phyloP scores from a whole-genome alignment of 1,140 invertebrate species.

The Mya arenaria region DNA sequence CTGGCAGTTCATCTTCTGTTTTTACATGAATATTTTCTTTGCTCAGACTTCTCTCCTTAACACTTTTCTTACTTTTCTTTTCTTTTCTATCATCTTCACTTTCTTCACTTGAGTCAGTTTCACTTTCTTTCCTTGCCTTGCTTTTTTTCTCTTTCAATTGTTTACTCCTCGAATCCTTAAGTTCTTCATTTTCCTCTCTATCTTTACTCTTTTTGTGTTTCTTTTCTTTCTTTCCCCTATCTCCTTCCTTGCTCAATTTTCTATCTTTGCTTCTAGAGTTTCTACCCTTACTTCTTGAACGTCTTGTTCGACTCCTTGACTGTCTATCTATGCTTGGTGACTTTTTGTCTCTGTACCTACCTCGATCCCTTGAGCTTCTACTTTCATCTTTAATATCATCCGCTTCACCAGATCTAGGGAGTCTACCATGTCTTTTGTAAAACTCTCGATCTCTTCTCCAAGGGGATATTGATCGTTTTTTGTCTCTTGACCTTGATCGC shows the following conservation, averaged over 20 bases:
- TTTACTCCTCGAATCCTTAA: not conserved
- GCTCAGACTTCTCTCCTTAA: not conserved
- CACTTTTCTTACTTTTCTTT: not conserved
- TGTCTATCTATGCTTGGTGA: constrained; percentile 2
- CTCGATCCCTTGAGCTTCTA: not conserved
- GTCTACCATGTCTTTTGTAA: constrained; percentile 19
- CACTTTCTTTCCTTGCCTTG: not conserved
- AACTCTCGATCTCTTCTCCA: constrained; percentile 26
- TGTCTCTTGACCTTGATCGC: constrained; percentile 9
- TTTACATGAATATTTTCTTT: too few species aligned
- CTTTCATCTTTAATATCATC: constrained; percentile 1
- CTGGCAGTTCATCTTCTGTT: too few species aligned
- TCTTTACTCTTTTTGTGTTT: not conserved
- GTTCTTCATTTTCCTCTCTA: not conserved
- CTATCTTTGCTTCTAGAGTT: constrained; percentile 4
- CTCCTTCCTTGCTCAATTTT: not conserved
- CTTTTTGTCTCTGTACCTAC: constrained; percentile 6
- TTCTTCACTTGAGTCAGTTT: not conserved
- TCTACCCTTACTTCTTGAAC: not conserved
- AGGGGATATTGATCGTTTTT: not conserved
- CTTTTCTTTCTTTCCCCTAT: not conserved
- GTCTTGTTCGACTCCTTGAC: not conserved
- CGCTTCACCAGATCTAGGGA: not conserved
- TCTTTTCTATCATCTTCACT: not conserved
- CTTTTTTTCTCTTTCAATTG: not conserved